phyloP scores from a whole-genome alignment of 2,888 invertebrate species.

The Laothoe populi region DNA sequence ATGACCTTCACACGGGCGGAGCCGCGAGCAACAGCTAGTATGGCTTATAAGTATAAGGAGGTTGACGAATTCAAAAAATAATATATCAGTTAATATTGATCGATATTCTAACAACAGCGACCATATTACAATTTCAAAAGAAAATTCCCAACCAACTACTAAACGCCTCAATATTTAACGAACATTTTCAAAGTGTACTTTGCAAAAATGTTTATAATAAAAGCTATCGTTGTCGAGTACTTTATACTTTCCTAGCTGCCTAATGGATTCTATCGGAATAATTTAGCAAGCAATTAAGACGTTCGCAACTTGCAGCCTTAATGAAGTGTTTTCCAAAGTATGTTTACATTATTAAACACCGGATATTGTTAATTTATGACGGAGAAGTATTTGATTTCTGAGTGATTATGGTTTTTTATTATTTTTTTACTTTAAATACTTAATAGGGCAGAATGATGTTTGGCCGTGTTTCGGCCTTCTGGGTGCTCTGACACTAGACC shows the following conservation, averaged over 20 bases:
- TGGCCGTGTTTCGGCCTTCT: no score
- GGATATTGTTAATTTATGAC: conserved; percentile 8
- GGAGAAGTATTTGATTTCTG: conserved; percentile 5
- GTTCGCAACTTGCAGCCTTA: conserved; percentile 19
- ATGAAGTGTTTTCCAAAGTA: conserved; percentile 24
- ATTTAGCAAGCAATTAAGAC: conserved; percentile 29
- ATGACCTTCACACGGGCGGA: no score
- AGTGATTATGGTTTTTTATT: conserved; percentile 3
- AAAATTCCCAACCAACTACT: neutral
- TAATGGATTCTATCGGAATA: conserved; percentile 29
- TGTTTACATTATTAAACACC: conserved; percentile 16
- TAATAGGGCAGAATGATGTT: no score
- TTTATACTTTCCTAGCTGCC: conserved; percentile 14
- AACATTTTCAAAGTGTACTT: conserved; percentile 1
- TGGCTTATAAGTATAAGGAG: no score
- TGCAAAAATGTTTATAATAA: conserved; percentile 20
- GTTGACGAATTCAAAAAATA: no score
- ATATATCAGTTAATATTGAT: no score
- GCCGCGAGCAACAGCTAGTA: no score
- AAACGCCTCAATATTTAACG: neutral
- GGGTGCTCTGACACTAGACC: no score
- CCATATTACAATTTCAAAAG: neutral
- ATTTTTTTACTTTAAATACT: no score
- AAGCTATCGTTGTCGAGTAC: conserved; percentile 27
- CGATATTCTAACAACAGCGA: neutral